Evolutionary conservation across 1,140 invertebrate species (phyloP).

Genomic region (Neodiprion lecontei): DNA sequence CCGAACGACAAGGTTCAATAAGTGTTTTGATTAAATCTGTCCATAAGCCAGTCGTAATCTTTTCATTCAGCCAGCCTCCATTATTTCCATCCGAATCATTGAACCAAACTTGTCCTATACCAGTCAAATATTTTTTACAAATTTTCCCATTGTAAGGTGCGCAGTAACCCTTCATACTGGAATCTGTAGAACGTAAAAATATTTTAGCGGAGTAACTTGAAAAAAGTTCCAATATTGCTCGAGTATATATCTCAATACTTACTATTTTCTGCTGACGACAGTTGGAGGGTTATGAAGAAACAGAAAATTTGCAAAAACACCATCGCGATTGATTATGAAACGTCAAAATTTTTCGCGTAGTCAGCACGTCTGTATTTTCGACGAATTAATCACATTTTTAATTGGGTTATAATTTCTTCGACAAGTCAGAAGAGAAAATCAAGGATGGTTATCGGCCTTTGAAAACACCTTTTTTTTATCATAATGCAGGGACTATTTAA

Average conservation of each 20-base stretch:
- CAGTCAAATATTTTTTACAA: constrained; percentile 80
- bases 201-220: neutral
- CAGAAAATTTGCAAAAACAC: constrained; percentile 1
- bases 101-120: constrained; percentile 81
- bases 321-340: neutral
- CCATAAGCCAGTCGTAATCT: constrained; percentile 83
- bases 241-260: neutral
- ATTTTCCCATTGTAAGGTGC: constrained; percentile 87
- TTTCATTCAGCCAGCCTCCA: constrained; percentile 82
- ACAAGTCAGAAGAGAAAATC: too few species aligned
- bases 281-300: neutral
- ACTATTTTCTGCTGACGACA: neutral
- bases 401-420: neutral
- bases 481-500: too few species aligned
- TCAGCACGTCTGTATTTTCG: neutral
- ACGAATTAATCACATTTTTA: neutral
- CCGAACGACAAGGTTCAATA: constrained; percentile 81
- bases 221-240: too few species aligned
- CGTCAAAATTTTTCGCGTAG: neutral
- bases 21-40: constrained; percentile 82
- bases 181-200: neutral
- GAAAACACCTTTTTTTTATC: too few species aligned
- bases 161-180: constrained; percentile 71
- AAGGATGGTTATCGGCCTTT: too few species aligned
- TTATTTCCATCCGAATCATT: constrained; percentile 72